Evolutionary conservation across 92 coral and sea anemone genomes (phyloP), one percentile per base, ranked within the genome.

Genomic region (Porites evermanni): DNA sequence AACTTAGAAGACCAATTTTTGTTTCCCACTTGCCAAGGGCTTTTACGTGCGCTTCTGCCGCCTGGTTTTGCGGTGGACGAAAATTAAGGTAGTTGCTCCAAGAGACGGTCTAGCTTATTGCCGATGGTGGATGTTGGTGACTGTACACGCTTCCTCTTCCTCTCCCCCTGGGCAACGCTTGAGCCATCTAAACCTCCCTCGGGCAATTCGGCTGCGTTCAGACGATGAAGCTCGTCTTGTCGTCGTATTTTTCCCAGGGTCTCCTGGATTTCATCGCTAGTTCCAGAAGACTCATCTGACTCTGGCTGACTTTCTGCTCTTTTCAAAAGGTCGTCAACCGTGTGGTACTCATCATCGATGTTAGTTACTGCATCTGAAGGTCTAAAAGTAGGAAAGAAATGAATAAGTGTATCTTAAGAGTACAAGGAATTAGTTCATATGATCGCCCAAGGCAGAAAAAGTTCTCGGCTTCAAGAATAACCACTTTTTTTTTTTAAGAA

Each of bases 1-100:
- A 79, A 77, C 64, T 66, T 61, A 77, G 82, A 61, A 77, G 52
- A 64, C 81, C 81, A 54, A 54, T 59, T 77, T 79, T 79, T 32
- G 26, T 79, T 67, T n/a, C 72, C 83, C 83, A 63, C 72, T 79
- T 79, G 69, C 60, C 12, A 64, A 79, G 72, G 24, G 83, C 72
- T 10, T 67, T 79, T 13, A 60, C 69, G 53, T 63, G 83, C 59
- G 83, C 70, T 56, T 79, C 58, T 61, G 72, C 79, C 60, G 83
- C 83, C 72, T 79, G 69, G 72, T 79, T 79, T 79, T 2, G 83
- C 74, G 32, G 74, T 79, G 69, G 38, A 63, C 29, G 64, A 63
- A 26, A 64, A 79, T 63, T 79, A 1, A 47, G 83, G 83, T 47
- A 79, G 81, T 54, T 50, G 64, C 47, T 77, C 68, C 12, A 79